Evolutionary conservation across 2,888 invertebrate species (phyloP).

Genomic region (Podabrus alpinus): DNA sequence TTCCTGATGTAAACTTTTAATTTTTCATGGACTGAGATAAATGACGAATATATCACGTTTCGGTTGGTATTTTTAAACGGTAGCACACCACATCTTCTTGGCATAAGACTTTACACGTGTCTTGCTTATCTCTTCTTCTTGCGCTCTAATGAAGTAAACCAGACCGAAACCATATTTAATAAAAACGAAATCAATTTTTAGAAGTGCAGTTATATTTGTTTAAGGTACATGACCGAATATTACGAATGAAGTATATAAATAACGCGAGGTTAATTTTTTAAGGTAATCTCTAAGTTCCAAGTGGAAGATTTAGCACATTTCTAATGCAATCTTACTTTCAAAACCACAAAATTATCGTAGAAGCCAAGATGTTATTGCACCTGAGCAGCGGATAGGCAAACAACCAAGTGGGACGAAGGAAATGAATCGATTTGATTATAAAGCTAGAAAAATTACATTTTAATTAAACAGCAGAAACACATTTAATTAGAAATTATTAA

Average conservation of each 20-base stretch:
- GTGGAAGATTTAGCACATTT: too few relatives aligned
- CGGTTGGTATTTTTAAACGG: slow-evolving; percentile 20
- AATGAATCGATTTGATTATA: background rate
- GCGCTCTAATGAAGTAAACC: slow-evolving; percentile 12
- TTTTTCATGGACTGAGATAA: slow-evolving; percentile 13
- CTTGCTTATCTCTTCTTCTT: background rate
- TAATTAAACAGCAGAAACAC: background rate
- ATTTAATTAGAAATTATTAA: background rate
- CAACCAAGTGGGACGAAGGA: background rate
- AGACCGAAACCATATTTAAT: slow-evolving; percentile 1
- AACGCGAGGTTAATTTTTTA: background rate
- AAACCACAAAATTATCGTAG: too few relatives aligned
- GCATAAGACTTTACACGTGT: background rate
- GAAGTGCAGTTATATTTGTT: background rate
- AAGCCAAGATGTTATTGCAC: background rate
- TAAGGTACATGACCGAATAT: background rate
- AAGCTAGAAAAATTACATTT: background rate
- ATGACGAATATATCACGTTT: slow-evolving; percentile 17
- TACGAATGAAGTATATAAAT: background rate
- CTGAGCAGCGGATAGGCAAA: background rate
- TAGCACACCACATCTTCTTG: background rate
- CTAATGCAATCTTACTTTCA: too few relatives aligned
- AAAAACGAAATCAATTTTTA: background rate
- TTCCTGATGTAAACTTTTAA: slow-evolving; percentile 10
- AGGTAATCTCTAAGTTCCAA: background rate